Conservation (phyloP, 2,888 invertebrate species). For the Melitaea athalia region DNA sequence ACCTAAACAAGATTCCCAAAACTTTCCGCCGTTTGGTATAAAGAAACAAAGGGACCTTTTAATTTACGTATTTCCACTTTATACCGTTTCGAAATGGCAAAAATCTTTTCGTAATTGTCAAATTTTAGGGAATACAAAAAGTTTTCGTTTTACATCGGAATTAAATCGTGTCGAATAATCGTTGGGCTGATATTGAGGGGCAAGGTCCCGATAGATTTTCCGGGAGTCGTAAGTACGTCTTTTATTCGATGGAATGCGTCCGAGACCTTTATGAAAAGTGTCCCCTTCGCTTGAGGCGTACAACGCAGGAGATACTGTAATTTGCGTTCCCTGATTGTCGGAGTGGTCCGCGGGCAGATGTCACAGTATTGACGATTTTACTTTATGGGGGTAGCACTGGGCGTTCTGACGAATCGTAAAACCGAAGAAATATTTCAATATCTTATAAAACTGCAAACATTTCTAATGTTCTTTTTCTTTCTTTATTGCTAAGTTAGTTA, state of each 20-base stretch:
- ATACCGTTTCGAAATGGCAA: conserved; percentile 49
- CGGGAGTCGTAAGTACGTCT: conserved; percentile 57
- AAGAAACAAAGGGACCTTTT: conserved; percentile 64
- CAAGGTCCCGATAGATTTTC: conserved; percentile 54
- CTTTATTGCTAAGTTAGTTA: background rate
- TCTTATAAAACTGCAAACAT: conserved; percentile 16
- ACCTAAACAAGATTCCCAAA: conserved; percentile 64
- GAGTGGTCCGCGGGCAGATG: conserved; percentile 72
- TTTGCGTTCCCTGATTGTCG: conserved; percentile 71
- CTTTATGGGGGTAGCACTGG: conserved; percentile 63
- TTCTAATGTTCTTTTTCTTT: conserved; percentile 5
- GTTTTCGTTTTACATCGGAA: conserved; percentile 45
- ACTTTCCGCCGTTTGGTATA: conserved; percentile 61
- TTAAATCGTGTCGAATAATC: conserved; percentile 62
- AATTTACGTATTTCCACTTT: conserved; percentile 60
- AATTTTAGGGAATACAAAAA: conserved; percentile 67
- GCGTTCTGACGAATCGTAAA: conserved; percentile 32
- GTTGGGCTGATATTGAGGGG: conserved; percentile 51
- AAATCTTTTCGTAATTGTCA: conserved; percentile 66
- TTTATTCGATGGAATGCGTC: conserved; percentile 57
- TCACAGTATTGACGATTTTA: conserved; percentile 70
- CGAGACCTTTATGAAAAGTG: conserved; percentile 63
- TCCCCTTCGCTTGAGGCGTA: conserved; percentile 55
- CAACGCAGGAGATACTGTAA: conserved; percentile 63
- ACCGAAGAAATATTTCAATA: conserved; percentile 29